Evolutionary conservation across 2,888 invertebrate species (phyloP), one percentile per base, ranked within the genome.

Genomic region (Drosophila suboccidentalis): DNA sequence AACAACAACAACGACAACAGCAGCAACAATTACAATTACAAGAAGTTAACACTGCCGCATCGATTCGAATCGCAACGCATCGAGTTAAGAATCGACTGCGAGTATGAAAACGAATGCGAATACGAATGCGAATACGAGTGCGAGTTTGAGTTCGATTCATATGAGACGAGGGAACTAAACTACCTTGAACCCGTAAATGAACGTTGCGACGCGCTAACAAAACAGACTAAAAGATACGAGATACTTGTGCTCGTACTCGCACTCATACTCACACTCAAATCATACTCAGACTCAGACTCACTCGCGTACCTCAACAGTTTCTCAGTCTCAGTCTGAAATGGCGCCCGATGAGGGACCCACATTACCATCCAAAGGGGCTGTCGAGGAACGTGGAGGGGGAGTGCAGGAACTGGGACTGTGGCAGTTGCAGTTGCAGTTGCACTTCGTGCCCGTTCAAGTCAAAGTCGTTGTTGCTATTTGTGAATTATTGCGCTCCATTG

Each of bases 401-500:
- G 22, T 29, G 29, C 36, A 36, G 57, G 57, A 57, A 57, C 10
- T 29, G 53, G 6, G 34, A 51, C 46, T 58, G 55, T 39, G 65
- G 71, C 71, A 75, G 64, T 44, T 75, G 77, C 76, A 86, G 74
- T 63, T 71, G 69, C 78, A 86, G 74, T 63, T 71, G 70, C 78
- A 76, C 64, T 78, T 78, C 71, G 62, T 71, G 79, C 71, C 60
- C 11, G 41, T 29, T 13, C 29, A 41, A 54, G 58, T 65, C 51
- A 34, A 43, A 59, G 64, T 57, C 53, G 74, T 63, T 72, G 76
- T 74, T 79, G 86, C 83, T 86, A 88, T 86, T 83, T 86, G 87
- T 87, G 87, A 82, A 80, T 84, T 89, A 84, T 82, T 82, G 85
- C 84, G 85, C 87, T 87, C 77, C 85, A 87, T 81, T 87, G 86